These are phyloP conservation scores for Nasonovia ribisnigri DNA, from an alignment of 2,888 invertebrate species.

Conservation along the genomic window DNA sequence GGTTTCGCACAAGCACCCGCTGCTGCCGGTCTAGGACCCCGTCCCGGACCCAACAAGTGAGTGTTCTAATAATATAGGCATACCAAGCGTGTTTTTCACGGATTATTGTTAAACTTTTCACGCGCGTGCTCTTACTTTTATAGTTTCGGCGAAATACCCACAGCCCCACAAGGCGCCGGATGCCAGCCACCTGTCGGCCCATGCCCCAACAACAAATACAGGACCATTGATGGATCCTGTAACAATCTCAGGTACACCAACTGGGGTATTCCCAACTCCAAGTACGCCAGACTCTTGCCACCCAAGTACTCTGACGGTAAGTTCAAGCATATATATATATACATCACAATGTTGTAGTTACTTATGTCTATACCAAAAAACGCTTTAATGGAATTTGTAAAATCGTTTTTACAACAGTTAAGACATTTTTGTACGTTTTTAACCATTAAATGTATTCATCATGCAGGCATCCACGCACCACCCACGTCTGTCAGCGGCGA, in stretches of 20 bases:
- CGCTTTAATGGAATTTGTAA: background rate
- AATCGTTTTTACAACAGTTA: background rate
- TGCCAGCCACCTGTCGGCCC: conserved; percentile 66
- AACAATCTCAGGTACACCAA: conserved; percentile 75
- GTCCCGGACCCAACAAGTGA: conserved; percentile 61
- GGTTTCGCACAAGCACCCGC: background rate
- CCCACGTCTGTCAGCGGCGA: conserved; percentile 77
- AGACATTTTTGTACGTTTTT: background rate
- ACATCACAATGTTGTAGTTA: background rate
- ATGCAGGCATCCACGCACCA: conserved; percentile 77
- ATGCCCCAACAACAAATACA: conserved; percentile 70
- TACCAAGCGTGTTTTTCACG: too few relatives aligned
- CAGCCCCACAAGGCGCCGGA: conserved; percentile 66
- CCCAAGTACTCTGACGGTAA: conserved; percentile 69
- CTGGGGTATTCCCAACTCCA: conserved; percentile 72
- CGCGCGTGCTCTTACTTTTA: background rate
- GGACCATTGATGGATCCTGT: conserved; percentile 77
- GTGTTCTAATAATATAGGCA: background rate
- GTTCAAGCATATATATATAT: conserved; percentile 41
- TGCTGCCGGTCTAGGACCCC: conserved; percentile 31
- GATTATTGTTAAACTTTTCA: background rate
- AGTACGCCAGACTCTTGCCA: conserved; percentile 69
- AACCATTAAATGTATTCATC: conserved; percentile 16
- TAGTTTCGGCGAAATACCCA: conserved; percentile 65
- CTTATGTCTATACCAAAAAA: background rate